These are phyloP conservation scores for Pristionchus fissidentatus DNA, from an alignment of 2,888 invertebrate genomes.

Conservation along the genomic window DNA sequence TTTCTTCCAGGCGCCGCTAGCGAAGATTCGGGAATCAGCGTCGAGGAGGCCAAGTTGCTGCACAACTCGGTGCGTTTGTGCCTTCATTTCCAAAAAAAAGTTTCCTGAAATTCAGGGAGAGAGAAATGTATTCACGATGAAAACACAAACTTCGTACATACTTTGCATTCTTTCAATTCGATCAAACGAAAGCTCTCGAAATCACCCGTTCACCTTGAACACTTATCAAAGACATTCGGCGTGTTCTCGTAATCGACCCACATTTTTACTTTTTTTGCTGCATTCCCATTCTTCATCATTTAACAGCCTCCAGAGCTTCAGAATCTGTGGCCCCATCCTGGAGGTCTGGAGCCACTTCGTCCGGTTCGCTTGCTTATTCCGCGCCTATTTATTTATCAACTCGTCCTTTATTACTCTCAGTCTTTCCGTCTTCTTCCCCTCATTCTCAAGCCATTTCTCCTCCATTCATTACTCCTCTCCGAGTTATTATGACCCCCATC, in stretches of 20 bases:
- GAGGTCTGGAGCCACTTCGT: too few species aligned
- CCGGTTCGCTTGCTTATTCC: not conserved
- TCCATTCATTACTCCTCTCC: slow-evolving; percentile 19
- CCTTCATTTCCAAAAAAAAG: not conserved
- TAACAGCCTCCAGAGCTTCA: not conserved
- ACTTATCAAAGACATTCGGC: not conserved
- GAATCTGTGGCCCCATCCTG: too few species aligned
- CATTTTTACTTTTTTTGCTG: too few species aligned
- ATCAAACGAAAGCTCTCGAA: not conserved
- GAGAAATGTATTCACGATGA: too few species aligned
- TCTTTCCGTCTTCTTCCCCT: not conserved
- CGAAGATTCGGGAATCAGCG: slow-evolving; percentile 92
- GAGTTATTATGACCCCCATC: slow-evolving; percentile 1
- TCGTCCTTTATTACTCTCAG: not conserved
- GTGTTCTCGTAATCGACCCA: too few species aligned
- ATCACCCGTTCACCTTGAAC: not conserved
- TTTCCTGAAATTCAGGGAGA: too few species aligned
- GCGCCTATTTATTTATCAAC: slow-evolving; percentile 18
- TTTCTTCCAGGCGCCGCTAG: slow-evolving; percentile 80
- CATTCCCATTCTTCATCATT: not conserved
- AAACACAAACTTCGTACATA: not conserved
- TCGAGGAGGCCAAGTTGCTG: slow-evolving; percentile 76
- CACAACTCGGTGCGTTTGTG: slow-evolving; percentile 9
- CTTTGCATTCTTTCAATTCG: not conserved
- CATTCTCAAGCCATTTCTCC: not conserved